Evolutionary conservation across 1,140 invertebrate species (phyloP).

Genomic region (Philaenus spumarius): DNA sequence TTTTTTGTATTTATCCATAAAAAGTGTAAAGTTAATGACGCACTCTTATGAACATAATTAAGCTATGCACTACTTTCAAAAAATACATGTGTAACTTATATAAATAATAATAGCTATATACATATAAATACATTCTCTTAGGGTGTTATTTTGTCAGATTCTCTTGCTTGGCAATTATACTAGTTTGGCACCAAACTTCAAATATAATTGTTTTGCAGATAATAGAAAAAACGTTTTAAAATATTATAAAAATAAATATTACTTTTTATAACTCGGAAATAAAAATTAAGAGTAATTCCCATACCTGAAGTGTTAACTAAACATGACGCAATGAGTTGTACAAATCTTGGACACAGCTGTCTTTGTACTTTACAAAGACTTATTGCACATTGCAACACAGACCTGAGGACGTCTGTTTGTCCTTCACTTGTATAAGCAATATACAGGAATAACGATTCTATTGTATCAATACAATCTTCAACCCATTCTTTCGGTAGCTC

Average conservation of each 20-base stretch:
- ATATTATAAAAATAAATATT: not conserved
- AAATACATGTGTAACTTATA: too few species aligned
- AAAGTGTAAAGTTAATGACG: too few species aligned
- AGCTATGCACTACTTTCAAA: too few species aligned
- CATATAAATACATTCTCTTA: too few species aligned
- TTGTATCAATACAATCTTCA: constrained; percentile 46
- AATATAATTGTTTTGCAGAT: not conserved
- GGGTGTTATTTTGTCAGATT: too few species aligned
- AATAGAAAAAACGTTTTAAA: not conserved
- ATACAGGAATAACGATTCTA: constrained; percentile 65
- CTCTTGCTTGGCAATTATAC: too few species aligned
- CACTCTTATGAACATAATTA: too few species aligned
- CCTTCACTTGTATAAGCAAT: constrained; percentile 35
- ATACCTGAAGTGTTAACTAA: constrained; percentile 10
- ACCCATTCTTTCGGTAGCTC: constrained; percentile 48
- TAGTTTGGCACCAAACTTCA: too few species aligned
- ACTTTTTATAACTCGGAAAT: not conserved
- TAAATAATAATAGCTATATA: too few species aligned
- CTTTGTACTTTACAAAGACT: constrained; percentile 53
- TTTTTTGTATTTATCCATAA: too few species aligned
- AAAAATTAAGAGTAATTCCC: too few species aligned
- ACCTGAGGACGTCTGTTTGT: constrained; percentile 15
- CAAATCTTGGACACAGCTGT: constrained; percentile 53
- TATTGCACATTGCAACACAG: constrained; percentile 57
- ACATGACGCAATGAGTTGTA: constrained; percentile 46